Evolutionary conservation across 2,113 vertebrate genomes (phyloP).

Genomic region (Mionectes macconnelli): DNA sequence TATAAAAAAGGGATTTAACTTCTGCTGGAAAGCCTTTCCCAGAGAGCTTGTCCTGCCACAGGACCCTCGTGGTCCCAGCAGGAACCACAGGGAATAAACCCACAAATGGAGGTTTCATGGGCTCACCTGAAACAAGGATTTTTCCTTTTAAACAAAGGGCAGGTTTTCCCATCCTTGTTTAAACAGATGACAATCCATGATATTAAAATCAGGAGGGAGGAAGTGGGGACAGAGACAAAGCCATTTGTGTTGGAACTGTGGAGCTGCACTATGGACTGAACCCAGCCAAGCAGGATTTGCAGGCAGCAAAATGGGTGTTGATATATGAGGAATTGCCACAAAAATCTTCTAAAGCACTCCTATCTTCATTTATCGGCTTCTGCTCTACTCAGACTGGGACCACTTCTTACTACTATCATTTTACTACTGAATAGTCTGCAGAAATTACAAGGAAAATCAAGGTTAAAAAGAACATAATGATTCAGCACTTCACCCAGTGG

Average conservation of each 20-base stretch:
- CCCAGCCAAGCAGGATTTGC: background rate
- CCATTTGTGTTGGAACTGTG: accelerated
- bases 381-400: background rate
- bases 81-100: background rate
- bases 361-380: background rate
- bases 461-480: background rate
- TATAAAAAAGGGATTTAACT: background rate
- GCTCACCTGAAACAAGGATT: background rate
- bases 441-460: background rate
- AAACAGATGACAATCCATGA: background rate
- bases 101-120: background rate
- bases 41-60: background rate
- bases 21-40: background rate
- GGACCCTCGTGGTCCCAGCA: background rate
- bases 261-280: background rate
- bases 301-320: background rate
- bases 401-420: background rate
- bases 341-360: background rate
- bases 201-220: background rate
- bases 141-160: background rate
- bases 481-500: background rate
- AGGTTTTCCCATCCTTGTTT: background rate
- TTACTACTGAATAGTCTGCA: background rate
- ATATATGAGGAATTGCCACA: background rate
- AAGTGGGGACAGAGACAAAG: background rate